Percentiles rank a stretch among this genome's conserved stretches.
Evolutionary conservation across 2,797 vertebrate genomes (phyloP).

Genomic region (Scomberomorus guttatus): DNA sequence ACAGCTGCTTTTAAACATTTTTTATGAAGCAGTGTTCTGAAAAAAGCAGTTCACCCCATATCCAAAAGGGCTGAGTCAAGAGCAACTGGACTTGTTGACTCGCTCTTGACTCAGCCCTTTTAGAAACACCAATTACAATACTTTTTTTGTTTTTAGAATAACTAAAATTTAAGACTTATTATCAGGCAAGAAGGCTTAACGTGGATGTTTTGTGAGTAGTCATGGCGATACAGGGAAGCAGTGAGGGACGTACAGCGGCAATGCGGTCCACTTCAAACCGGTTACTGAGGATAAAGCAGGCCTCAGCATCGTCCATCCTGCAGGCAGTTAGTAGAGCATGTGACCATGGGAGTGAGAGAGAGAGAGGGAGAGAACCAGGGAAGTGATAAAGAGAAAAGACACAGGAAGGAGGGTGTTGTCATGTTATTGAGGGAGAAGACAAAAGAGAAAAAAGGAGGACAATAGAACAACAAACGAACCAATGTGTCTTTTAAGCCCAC

Average conservation of each 20-base stretch:
- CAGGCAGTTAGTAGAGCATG: constrained; percentile 71
- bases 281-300: constrained; percentile 92
- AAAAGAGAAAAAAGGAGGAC: constrained; percentile 69
- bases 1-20: not conserved
- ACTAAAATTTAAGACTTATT: not conserved
- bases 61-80: no score
- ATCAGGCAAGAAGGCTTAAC: not conserved
- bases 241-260: constrained; percentile 87
- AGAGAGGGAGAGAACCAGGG: constrained; percentile 32
- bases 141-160: not conserved
- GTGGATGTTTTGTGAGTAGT: constrained; percentile 30
- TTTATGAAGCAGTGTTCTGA: not conserved
- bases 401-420: constrained; percentile 68
- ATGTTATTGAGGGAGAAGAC: constrained; percentile 73
- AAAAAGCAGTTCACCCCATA: not conserved
- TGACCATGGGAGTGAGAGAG: constrained; percentile 49
- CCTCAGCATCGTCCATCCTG: constrained; percentile 92
- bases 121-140: not conserved
- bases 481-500: constrained; percentile 73
- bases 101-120: no score
- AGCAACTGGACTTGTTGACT: no score
- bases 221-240: constrained; percentile 40
- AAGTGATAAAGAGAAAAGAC: constrained; percentile 55
- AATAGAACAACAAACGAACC: constrained; percentile 75
- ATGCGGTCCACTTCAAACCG: constrained; percentile 91